Conservation (phyloP, 2,113 vertebrate species). For the Clinocottus analis region DNA sequence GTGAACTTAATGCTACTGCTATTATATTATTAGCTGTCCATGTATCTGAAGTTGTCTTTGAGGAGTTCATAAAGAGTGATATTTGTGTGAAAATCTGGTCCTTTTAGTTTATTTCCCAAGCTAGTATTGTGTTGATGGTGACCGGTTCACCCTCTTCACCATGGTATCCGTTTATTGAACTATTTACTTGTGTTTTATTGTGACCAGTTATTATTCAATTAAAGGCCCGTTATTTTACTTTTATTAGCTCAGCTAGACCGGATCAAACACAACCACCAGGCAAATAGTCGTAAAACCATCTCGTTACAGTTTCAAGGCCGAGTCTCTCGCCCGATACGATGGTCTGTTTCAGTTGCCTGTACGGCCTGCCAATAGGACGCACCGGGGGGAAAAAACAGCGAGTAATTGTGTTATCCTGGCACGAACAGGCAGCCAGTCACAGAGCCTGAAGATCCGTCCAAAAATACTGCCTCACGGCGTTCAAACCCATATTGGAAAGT, state of each 20-base stretch:
- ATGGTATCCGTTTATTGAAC: neutral
- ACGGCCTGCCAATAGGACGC: neutral
- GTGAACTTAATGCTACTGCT: neutral
- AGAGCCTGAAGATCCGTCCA: neutral
- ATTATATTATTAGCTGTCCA: neutral
- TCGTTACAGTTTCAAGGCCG: neutral
- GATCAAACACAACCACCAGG: neutral
- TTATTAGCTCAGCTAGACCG: neutral
- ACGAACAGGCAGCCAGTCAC: neutral
- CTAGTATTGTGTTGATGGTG: neutral
- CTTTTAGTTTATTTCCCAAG: neutral
- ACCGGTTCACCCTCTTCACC: neutral
- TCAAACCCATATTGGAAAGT: neutral
- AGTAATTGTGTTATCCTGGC: constrained; percentile 33
- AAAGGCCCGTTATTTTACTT: neutral
- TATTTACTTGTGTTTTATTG: neutral
- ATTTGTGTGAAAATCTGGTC: neutral
- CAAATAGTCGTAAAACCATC: neutral
- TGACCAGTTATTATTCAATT: neutral
- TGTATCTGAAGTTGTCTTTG: neutral
- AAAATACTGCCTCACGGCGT: constrained; percentile 1
- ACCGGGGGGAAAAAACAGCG: constrained; percentile 21
- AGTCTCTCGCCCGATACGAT: neutral
- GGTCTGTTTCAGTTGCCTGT: constrained; percentile 9
- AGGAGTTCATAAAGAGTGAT: neutral